Conservation (phyloP, 1,140 invertebrate species). For the Ditylenchus dipsaci region DNA sequence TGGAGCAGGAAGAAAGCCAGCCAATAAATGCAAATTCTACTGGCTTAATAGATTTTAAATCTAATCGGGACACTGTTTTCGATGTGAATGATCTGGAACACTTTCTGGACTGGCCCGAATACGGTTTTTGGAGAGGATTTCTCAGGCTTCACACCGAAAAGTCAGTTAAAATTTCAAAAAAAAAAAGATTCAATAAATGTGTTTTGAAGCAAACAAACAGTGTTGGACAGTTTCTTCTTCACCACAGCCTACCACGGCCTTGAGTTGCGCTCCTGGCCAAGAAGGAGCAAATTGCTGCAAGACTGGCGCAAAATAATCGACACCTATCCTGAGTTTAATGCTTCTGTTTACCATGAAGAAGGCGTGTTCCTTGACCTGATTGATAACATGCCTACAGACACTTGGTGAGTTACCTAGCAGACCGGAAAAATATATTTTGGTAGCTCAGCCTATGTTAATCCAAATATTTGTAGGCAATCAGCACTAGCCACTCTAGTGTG, state of each 20-base stretch:
- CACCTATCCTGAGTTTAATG: conserved; percentile 46
- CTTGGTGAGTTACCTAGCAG: conserved; percentile 42
- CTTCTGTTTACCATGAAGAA: conserved; percentile 54
- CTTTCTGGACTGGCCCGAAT: conserved; percentile 53
- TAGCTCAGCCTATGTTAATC: not conserved
- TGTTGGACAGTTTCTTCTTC: conserved; percentile 55
- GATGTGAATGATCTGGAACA: conserved; percentile 14
- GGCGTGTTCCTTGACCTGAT: conserved; percentile 59
- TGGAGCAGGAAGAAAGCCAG: not conserved
- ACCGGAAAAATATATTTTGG: not conserved
- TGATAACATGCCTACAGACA: conserved; percentile 59
- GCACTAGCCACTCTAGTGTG: conserved; percentile 50
- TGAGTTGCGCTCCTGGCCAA: conserved; percentile 37
- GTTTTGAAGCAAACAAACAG: conserved; percentile 32
- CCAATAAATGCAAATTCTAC: not conserved
- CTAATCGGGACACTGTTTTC: not conserved
- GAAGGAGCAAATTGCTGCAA: conserved; percentile 40
- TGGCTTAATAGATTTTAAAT: not conserved
- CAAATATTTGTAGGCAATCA: conserved; percentile 41
- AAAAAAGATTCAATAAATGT: too few species aligned
- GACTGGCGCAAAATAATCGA: conserved; percentile 49
- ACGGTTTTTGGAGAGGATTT: conserved; percentile 51
- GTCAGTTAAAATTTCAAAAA: too few species aligned
- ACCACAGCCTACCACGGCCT: conserved; percentile 50
- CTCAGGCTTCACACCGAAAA: conserved; percentile 28